Base-by-base conservation (phyloP, 2,113 vertebrate genomes). In the Perca schrenkii region DNA sequence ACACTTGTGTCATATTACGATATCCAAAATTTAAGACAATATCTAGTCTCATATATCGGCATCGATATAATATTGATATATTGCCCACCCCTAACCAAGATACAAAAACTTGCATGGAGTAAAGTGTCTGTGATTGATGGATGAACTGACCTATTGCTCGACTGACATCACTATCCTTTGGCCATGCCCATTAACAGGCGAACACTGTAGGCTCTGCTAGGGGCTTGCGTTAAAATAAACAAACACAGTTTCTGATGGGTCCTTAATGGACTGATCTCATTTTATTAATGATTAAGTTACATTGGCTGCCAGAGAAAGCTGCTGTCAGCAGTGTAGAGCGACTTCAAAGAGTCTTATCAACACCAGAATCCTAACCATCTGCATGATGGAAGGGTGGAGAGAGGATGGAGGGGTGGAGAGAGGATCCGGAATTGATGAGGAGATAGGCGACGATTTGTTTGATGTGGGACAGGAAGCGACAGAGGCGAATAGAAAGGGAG, bases 301-400 rank as follows among this genome's bases (percentile, higher is more conserved):
- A 69, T 47, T 34, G 72, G 84, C 85, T 77, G 71, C 43, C 12
- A 58, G 66, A 57, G 57, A 76, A 74, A 74, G 63, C 75, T 60
- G 69, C 87, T 83, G 82, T 66, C 80, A 86, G 70, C 65, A 46
- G 25, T 19, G 61, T n/a, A 8, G 49, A 83, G 74, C 34, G 12
- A n/a, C 85, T 73, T 74, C 75, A 69, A 90, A 80, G 19, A 47
- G 22, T 74, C 64, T 89, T 84, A 91, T 89, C 85, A 75, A 78
- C 84, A 61, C 28, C 52, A 49, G 70, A 79, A 74, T 82, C 85
- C 40, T 47, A 13, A 34, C 65, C 73, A 67, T 80, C 76, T 34
- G 82, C 79, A 65, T 80, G 83, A 85, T 64, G 79, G 76, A 85
- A 69, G 63, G 16, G 63, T 65, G 58, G 60, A 28, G 63, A 62